A percentile compares a stretch with the other conserved stretches of the same genome.
phyloP scores from a whole-genome alignment of 2,888 invertebrate species.

The Vannuccia rotundouncinata region DNA sequence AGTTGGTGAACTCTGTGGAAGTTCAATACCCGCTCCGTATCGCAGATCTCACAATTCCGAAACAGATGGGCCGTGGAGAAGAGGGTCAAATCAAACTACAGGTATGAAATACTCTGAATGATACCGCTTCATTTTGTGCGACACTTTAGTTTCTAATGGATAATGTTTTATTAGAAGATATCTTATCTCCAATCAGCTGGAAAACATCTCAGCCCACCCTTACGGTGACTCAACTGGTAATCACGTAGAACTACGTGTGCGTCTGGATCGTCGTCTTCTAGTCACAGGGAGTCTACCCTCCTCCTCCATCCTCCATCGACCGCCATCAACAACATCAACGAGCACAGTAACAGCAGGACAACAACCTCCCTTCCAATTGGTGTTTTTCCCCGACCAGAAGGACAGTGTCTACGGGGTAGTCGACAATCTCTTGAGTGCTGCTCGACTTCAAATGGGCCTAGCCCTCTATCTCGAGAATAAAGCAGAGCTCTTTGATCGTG shows the following conservation, averaged over 20 bases:
- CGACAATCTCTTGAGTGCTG: slow-evolving; percentile 2
- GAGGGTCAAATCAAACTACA: no score
- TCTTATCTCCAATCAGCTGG: no score
- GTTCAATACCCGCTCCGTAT: slow-evolving; percentile 37
- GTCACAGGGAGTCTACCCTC: background rate
- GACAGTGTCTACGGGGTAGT: slow-evolving; percentile 34
- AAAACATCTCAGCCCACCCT: no score
- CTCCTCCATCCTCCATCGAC: slow-evolving; percentile 21
- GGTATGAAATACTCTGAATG: no score
- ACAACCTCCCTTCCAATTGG: slow-evolving; percentile 12
- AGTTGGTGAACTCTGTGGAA: background rate
- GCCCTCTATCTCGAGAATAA: slow-evolving; percentile 29
- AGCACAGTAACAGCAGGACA: background rate
- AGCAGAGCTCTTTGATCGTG: slow-evolving; percentile 35
- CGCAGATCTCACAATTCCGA: slow-evolving; percentile 5
- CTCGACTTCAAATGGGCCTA: slow-evolving; percentile 18
- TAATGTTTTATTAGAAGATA: no score
- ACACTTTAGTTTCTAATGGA: no score
- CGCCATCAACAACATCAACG: slow-evolving; percentile 7
- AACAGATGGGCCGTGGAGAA: slow-evolving; percentile 39
- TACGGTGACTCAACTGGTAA: no score
- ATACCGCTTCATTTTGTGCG: no score
- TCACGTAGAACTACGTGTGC: slow-evolving; percentile 24
- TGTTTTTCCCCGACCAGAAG: slow-evolving; percentile 35
- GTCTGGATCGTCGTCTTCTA: slow-evolving; percentile 30